phyloP scores from a whole-genome alignment of 2,888 invertebrate species.

The Mesochorus sp. region DNA sequence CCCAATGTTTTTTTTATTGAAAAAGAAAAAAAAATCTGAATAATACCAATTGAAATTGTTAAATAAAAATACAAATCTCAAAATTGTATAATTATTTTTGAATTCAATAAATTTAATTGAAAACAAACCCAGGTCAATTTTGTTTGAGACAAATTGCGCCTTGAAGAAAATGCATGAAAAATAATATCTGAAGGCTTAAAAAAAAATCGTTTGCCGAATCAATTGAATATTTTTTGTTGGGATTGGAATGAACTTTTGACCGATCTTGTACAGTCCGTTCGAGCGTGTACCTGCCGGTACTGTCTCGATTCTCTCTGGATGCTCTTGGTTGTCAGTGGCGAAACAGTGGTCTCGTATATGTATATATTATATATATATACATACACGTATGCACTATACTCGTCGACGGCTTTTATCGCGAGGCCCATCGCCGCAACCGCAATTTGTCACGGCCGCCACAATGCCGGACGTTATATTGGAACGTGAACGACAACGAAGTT shows the following conservation, averaged over 20 bases:
- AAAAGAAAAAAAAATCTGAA: too few relatives aligned
- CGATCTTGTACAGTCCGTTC: conserved; percentile 36
- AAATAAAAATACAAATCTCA: too few relatives aligned
- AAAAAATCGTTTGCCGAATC: not conserved
- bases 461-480: conserved; percentile 54
- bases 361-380: not conserved
- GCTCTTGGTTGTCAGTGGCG: conserved; percentile 17
- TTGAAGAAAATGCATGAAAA: too few relatives aligned
- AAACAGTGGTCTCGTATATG: conserved; percentile 19
- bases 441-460: conserved; percentile 59
- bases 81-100: too few relatives aligned
- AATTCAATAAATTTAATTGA: too few relatives aligned
- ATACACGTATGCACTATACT: not conserved
- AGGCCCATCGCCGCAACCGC: conserved; percentile 56
- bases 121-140: too few relatives aligned
- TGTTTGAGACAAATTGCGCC: too few relatives aligned
- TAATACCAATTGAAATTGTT: too few relatives aligned
- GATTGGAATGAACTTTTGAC: not conserved
- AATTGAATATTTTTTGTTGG: not conserved
- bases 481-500: conserved; percentile 14
- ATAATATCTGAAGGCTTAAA: too few relatives aligned
- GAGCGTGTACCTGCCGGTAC: conserved; percentile 56
- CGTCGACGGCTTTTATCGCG: conserved; percentile 52
- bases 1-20: too few relatives aligned
- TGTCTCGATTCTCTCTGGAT: conserved; percentile 29